Evolutionary conservation across 2,113 vertebrate genomes (phyloP).

Genomic region (Antechinus stuartii): DNA sequence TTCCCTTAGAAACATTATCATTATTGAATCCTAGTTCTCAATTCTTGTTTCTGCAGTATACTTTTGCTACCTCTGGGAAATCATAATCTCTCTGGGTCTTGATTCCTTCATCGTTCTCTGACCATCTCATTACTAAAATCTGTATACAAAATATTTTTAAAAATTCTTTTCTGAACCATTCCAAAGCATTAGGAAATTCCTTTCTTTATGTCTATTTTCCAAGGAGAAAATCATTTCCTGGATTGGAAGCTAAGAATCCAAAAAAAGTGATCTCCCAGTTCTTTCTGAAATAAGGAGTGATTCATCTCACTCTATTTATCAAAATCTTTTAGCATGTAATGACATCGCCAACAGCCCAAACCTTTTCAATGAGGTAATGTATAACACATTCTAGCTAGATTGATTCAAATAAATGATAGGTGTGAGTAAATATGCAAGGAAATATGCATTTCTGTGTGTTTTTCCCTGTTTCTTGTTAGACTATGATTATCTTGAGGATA

Average conservation of each 20-base stretch:
- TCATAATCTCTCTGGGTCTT: not conserved
- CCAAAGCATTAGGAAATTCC: not conserved
- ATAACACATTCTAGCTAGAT: not conserved
- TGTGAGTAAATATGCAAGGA: not conserved
- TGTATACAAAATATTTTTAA: slow-evolving; percentile 16
- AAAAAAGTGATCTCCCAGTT: not conserved
- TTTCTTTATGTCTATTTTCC: slow-evolving; percentile 14
- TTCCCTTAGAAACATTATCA: slow-evolving; percentile 19
- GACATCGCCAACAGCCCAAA: not conserved
- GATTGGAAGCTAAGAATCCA: not conserved
- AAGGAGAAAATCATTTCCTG: slow-evolving; percentile 31
- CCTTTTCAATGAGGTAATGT: not conserved
- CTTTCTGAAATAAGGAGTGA: not conserved
- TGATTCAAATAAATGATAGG: not conserved
- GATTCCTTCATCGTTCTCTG: not conserved
- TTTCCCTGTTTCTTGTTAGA: not conserved
- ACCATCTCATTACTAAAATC: not conserved
- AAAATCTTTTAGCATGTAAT: slow-evolving; percentile 36
- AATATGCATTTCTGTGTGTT: not conserved
- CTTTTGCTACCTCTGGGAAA: not conserved
- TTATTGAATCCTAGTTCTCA: not conserved
- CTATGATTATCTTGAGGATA: not conserved
- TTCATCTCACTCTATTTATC: slow-evolving; percentile 35
- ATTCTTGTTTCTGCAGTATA: not conserved
- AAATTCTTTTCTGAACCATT: not conserved